Base-by-base conservation (phyloP, 2,797 vertebrate genomes). In the Botia kubotai region DNA sequence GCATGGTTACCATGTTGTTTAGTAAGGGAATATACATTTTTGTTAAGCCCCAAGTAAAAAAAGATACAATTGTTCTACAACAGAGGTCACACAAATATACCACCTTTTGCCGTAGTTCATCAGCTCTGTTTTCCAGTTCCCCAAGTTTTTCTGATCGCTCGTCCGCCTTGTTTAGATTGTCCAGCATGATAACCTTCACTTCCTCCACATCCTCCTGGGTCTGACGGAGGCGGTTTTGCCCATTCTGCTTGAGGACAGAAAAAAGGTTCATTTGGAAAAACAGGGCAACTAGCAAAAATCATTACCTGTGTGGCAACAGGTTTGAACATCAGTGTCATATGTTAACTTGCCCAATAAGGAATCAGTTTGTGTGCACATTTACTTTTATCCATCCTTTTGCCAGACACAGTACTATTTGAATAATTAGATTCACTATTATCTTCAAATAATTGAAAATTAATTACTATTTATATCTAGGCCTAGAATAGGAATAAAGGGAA, bases 141-240 rank as follows among this genome's bases (percentile, higher is more conserved):
- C n/a, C 63, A 74, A 95, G 89, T 87, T 94, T 94, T 4, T 21
- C 90, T 0, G 86, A 17, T 75, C 92, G 89, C 82, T 94, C 93
- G 0, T 91, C 82, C 1, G 91, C 88, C 85, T 94, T 95, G 74
- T 91, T 87, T 55, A 94, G 12, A 86, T 94, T 95, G 3, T 92
- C 89, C 88, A 93, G 23, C 94, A 95, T 94, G 86, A 95, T 94
- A 78, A 2, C 85, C 87, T 82, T 93, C 72, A 95, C 93, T 86
- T 92, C 92, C 69, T 94, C 92, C 87, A 89, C 94, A 0, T 90
- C 87, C 0, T 92, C 76, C 87, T 94, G 92, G 62, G 86, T 75
- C 89, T 90, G 87, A 88, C 93, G 84, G 87, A 95, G 85, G 43
- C 87, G 91, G 77, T 39, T 90, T 80, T 82, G 92, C 55, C 93